Percentiles rank a stretch among this genome's conserved stretches.
Evolutionary conservation across 2,113 vertebrate genomes (phyloP).

Genomic region (Passerina amoena): DNA sequence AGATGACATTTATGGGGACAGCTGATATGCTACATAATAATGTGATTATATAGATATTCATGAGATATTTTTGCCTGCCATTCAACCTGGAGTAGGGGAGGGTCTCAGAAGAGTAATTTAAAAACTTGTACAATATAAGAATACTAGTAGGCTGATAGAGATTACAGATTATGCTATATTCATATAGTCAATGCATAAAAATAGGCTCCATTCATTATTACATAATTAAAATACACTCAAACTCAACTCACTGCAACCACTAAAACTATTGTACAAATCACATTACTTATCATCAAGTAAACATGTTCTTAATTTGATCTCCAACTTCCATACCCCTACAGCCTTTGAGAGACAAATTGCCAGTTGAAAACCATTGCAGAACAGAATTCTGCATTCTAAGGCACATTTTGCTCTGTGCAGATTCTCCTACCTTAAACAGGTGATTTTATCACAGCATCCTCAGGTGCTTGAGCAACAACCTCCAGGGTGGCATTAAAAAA

Average conservation of each 20-base stretch:
- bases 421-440: accelerated
- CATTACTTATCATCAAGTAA: background rate
- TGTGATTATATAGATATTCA: background rate
- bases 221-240: background rate
- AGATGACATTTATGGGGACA: background rate
- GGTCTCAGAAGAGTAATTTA: background rate
- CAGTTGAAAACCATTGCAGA: background rate
- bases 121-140: background rate
- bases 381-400: background rate
- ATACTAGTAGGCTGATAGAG: background rate
- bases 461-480: background rate
- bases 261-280: background rate
- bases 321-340: background rate
- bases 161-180: background rate
- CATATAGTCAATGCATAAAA: background rate
- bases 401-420: background rate
- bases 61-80: background rate
- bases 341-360: background rate
- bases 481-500: no score
- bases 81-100: background rate
- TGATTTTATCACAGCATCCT: background rate
- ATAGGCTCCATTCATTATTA: background rate
- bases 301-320: background rate
- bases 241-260: background rate
- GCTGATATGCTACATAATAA: background rate